Conservation (phyloP, 2,113 vertebrate species). For the Etheostoma spectabile region DNA sequence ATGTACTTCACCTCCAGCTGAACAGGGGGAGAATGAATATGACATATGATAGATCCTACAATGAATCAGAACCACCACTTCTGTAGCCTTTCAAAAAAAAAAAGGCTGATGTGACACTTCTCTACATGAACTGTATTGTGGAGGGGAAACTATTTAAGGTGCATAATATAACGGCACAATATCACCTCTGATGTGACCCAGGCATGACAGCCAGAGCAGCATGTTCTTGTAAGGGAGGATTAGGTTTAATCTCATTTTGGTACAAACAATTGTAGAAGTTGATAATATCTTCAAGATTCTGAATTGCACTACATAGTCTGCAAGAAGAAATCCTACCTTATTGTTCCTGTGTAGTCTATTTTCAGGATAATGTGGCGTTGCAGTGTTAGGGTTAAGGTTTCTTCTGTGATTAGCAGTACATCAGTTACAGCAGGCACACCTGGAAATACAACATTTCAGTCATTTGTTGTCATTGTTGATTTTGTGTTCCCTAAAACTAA, state of each 20-base stretch:
- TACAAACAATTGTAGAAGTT: background rate
- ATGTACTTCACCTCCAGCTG: conserved; percentile 31
- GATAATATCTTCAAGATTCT: background rate
- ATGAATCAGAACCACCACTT: conserved; percentile 33
- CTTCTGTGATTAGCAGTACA: background rate
- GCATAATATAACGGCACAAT: background rate
- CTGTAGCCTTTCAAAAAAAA: conserved; percentile 24
- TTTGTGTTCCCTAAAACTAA: background rate
- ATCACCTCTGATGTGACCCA: background rate
- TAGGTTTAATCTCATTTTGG: background rate
- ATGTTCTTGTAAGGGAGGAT: too few species aligned
- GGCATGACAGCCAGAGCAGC: background rate
- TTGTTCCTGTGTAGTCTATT: background rate
- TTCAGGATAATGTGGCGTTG: background rate
- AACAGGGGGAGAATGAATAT: conserved; percentile 10
- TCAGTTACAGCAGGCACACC: background rate
- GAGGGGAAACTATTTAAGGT: conserved; percentile 3
- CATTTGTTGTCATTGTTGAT: background rate
- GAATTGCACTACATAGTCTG: background rate
- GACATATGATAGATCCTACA: conserved; percentile 31
- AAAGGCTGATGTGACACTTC: conserved; percentile 6
- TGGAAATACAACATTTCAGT: background rate
- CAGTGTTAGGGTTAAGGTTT: background rate
- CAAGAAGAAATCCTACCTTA: background rate
- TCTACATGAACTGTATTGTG: background rate